Base-by-base conservation (phyloP, 35 echinoderm and acorn worm genomes). In the Hemicentrotus pulcherrimus region DNA sequence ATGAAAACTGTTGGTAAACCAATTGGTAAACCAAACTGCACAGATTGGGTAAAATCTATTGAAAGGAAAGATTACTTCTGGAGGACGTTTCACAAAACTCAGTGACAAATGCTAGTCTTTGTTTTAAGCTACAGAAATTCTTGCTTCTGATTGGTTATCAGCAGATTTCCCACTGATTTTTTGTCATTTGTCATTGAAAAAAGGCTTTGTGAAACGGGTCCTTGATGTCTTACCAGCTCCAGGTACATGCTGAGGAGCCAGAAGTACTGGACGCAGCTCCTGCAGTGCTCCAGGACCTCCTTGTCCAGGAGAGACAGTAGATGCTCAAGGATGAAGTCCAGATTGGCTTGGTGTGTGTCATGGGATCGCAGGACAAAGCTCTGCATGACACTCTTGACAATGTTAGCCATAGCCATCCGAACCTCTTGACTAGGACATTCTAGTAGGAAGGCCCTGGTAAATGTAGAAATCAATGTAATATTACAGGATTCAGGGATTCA, bases 201-300 rank as follows among this genome's bases (percentile, higher is more conserved):
- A 41, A 41, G 35, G 35, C 35, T 41, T 41, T 41, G 35, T 41
- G 35, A 41, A 41, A 41, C 35, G 3, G 35, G 35, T 41, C 35
- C 35, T 3, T 41, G 35, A 0, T 30, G 71, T 96, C 97, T 99
- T 46, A 97, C 97, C 89, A 92, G 94, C 58, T 98, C 96, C 45
- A 98, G 58, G 94, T 99, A 99, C 85, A 95, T 94, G 91, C 92
- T 96, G 18, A 99, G 96, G 2, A 99, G 92, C 98, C 96, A 97
- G 52, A 99, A 99, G 94, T 99, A 99, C 96, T 99, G 97, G 0
- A 95, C 89, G 95, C 98, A 98, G 50, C 94, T 97, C 94, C 96
- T 96, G 94, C 97, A 98, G 48, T 99, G 95, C 48, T 98, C 97
- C 12, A 96, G 92, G 30, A 99, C 95, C 52, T 98, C 97, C 59